Evolutionary conservation across 1,140 invertebrate genomes (phyloP).

Genomic region (Sycophaga agraensis): DNA sequence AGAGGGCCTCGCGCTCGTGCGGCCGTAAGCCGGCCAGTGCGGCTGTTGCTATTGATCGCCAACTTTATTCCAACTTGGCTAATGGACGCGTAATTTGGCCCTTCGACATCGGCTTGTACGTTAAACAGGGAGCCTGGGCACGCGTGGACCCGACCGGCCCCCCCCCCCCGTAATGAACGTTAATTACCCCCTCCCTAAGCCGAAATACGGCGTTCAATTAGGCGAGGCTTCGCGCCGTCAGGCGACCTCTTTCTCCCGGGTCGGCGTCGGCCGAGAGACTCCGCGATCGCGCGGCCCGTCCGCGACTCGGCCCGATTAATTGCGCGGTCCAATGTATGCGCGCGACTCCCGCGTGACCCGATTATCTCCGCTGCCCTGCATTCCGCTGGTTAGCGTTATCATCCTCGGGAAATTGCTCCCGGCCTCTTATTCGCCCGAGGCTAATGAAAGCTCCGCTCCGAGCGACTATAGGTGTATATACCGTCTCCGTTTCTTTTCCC

Average conservation of each 20-base stretch:
- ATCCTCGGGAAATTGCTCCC: neutral
- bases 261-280: too few relatives aligned
- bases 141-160: neutral
- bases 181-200: conserved; percentile 42
- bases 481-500: too few relatives aligned
- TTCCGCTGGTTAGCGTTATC: conserved; percentile 2
- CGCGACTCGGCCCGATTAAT: neutral
- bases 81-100: conserved; percentile 45
- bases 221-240: conserved; percentile 21
- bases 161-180: conserved; percentile 38
- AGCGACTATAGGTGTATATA: too few relatives aligned
- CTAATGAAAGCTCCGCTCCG: too few relatives aligned
- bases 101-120: conserved; percentile 35
- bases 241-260: neutral
- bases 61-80: conserved; percentile 45
- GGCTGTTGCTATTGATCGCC: conserved; percentile 37
- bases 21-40: neutral
- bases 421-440: too few relatives aligned
- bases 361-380: neutral
- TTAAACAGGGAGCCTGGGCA: conserved; percentile 31
- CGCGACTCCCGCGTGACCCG: neutral
- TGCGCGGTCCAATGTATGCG: neutral
- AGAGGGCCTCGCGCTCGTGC: neutral
- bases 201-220: conserved; percentile 50
- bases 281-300: too few relatives aligned